A percentile compares a stretch with the other conserved stretches of the same genome.
These are phyloP conservation scores for Epirrita christyi DNA, from an alignment of 2,888 invertebrate species.

Conservation along the genomic window DNA sequence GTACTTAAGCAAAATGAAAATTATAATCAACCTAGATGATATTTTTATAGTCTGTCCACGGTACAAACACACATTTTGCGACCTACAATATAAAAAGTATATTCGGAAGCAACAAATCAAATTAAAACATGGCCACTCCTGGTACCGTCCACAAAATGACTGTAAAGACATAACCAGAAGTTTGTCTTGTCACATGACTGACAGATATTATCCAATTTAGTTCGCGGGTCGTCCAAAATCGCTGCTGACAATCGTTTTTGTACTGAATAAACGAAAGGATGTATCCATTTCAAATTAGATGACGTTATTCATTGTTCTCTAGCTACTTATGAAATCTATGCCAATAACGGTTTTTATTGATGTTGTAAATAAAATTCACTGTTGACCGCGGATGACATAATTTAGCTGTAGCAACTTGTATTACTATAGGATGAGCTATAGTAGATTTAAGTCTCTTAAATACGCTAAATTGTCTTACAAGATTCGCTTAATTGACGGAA, in stretches of 20 bases:
- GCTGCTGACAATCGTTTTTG: conserved; percentile 49
- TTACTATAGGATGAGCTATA: no score
- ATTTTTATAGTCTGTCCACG: no score
- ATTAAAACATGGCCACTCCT: neutral
- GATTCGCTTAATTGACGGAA: no score
- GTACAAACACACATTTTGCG: no score
- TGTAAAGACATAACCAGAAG: conserved; percentile 9
- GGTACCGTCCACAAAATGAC: conserved; percentile 1
- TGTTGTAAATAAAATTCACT: neutral
- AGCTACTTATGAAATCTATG: neutral
- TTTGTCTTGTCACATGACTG: conserved; percentile 36
- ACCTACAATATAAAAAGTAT: no score
- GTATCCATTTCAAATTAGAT: conserved; percentile 18
- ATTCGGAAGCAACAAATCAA: no score
- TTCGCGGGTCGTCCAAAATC: conserved; percentile 58
- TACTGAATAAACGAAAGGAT: conserved; percentile 50
- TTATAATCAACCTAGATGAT: no score
- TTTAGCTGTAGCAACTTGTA: neutral
- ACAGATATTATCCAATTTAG: conserved; percentile 62
- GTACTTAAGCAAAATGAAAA: no score
- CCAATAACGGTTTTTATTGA: neutral
- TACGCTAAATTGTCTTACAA: no score
- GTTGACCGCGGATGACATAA: neutral
- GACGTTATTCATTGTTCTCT: neutral
- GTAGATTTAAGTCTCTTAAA: no score